Evolutionary conservation across 2,113 vertebrate species (phyloP).

Genomic region (Eulemur macaco): DNA sequence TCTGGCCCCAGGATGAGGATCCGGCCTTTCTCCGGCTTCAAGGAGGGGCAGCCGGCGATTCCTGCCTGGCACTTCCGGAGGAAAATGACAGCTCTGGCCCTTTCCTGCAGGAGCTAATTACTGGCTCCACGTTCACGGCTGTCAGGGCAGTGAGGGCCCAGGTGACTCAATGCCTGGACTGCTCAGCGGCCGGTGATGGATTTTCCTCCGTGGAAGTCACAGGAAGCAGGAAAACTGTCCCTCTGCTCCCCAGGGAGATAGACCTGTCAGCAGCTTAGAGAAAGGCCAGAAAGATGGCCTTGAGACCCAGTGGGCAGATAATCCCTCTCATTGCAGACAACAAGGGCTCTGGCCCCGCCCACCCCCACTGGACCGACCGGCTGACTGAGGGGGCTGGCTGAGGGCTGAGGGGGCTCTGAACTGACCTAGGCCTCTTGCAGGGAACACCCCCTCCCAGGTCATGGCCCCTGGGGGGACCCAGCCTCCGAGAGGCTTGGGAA

Average conservation of each 20-base stretch:
- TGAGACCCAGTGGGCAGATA: neutral
- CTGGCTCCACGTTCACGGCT: rapidly evolving
- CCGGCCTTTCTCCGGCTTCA: neutral
- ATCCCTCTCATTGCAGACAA: neutral
- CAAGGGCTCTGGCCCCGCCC: neutral
- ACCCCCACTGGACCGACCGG: neutral
- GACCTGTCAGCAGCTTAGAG: neutral
- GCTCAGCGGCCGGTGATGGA: neutral
- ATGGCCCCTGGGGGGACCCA: neutral
- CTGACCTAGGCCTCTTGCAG: neutral
- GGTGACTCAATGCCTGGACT: neutral
- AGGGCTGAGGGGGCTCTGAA: neutral
- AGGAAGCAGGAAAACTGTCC: neutral
- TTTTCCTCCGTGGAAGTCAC: neutral
- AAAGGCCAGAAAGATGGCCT: neutral
- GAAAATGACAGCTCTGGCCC: neutral
- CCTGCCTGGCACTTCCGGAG: neutral
- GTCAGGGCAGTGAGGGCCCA: neutral
- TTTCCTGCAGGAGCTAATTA: slow-evolving; percentile 37
- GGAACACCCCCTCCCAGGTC: neutral
- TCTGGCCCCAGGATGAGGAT: neutral
- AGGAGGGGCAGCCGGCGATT: neutral
- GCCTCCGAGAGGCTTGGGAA: neutral
- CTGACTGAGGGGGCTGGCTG: neutral
- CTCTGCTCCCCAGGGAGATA: neutral